Percentiles rank a stretch among this genome's conserved stretches.
phyloP scores from a whole-genome alignment of 2,888 invertebrate genomes.

The Leptopilina syphax region DNA sequence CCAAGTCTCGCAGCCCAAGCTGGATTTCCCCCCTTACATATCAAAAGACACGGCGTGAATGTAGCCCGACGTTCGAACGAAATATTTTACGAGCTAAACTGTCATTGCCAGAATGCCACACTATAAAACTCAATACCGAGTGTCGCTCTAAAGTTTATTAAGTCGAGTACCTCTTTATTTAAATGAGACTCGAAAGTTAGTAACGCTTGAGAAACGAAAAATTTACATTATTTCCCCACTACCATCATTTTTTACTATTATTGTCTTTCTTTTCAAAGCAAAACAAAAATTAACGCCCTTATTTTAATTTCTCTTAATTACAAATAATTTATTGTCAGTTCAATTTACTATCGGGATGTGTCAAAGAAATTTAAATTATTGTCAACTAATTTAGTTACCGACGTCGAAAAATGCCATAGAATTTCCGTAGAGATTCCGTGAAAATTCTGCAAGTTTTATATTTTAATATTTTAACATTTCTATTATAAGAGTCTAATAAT shows the following conservation, averaged over 20 bases:
- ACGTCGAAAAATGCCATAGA: too few relatives aligned
- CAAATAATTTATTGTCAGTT: too few relatives aligned
- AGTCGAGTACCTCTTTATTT: neutral
- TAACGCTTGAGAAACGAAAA: neutral
- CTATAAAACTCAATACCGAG: slow-evolving; percentile 29
- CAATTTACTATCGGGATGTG: too few relatives aligned
- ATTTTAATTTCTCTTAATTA: too few relatives aligned
- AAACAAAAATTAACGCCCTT: neutral
- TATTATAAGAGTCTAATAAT: too few relatives aligned
- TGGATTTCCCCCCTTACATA: slow-evolving; percentile 54
- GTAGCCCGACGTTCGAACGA: slow-evolving; percentile 58
- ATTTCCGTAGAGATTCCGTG: too few relatives aligned
- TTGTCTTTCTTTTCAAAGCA: neutral
- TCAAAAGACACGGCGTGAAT: slow-evolving; percentile 56
- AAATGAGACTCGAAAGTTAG: neutral
- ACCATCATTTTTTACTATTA: too few relatives aligned
- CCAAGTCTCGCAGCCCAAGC: slow-evolving; percentile 51
- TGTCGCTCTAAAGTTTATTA: slow-evolving; percentile 25
- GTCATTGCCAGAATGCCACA: slow-evolving; percentile 40
- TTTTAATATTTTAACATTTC: too few relatives aligned
- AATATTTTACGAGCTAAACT: slow-evolving; percentile 67
- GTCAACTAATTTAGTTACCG: too few relatives aligned
- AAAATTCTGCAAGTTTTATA: too few relatives aligned
- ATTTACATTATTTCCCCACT: neutral
- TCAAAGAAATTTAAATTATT: too few relatives aligned